These are phyloP conservation scores for Brachymystax lenok DNA, from an alignment of 2,797 vertebrate species.

Conservation along the genomic window DNA sequence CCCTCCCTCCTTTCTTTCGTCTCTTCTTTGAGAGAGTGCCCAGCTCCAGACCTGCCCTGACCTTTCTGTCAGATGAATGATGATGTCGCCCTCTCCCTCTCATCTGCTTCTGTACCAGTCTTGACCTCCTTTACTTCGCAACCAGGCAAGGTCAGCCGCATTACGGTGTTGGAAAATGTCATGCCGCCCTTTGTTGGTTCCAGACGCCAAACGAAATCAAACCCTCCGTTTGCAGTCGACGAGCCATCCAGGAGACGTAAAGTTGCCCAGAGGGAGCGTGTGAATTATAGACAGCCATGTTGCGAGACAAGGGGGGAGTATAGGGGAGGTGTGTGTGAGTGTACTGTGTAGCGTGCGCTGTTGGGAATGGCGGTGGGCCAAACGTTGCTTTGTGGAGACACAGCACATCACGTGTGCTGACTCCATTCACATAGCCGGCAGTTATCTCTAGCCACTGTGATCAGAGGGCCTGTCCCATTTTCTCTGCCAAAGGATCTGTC, in stretches of 20 bases:
- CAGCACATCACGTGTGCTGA: not conserved
- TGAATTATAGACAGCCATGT: not conserved
- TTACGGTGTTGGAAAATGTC: slow-evolving; percentile 31
- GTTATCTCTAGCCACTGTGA: not conserved
- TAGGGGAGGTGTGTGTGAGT: not conserved
- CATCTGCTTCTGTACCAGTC: slow-evolving; percentile 19
- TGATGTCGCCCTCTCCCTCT: slow-evolving; percentile 4
- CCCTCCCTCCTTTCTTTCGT: not conserved
- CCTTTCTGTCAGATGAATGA: slow-evolving; percentile 19
- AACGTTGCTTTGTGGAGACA: slow-evolving; percentile 1
- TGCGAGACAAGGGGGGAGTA: not conserved
- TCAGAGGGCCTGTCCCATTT: not conserved
- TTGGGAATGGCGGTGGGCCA: not conserved
- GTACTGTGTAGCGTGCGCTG: not conserved
- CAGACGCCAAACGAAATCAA: slow-evolving; percentile 9
- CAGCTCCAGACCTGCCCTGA: slow-evolving; percentile 7
- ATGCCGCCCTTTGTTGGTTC: slow-evolving; percentile 28
- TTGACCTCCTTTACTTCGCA: slow-evolving; percentile 15
- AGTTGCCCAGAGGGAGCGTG: not conserved
- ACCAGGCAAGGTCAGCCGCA: slow-evolving; percentile 33
- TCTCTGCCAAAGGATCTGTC: not conserved
- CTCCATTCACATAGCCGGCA: not conserved
- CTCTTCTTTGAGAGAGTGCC: not conserved
- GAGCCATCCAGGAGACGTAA: not conserved
- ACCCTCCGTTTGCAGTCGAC: not conserved